These are phyloP conservation scores for Cactoblastis cactorum DNA, from an alignment of 2,888 invertebrate genomes.

Conservation along the genomic window DNA sequence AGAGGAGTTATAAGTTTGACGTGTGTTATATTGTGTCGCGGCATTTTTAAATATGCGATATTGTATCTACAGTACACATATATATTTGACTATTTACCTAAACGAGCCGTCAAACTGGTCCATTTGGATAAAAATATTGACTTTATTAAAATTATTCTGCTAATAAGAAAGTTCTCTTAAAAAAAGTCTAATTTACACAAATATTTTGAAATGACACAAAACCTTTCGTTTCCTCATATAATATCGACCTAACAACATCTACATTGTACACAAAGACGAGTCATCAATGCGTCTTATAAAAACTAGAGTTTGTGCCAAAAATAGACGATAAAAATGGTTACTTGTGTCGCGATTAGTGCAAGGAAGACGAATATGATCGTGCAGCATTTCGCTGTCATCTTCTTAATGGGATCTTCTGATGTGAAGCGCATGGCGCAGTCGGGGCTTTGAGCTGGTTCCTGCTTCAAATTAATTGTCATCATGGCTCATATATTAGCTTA, in stretches of 20 bases:
- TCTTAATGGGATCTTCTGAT: background rate
- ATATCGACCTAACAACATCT: background rate
- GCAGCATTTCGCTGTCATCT: constrained; percentile 38
- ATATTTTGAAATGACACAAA: too few relatives aligned
- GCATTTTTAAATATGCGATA: too few relatives aligned
- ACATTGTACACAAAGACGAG: constrained; percentile 25
- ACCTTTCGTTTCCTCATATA: background rate
- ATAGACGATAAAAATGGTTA: constrained; percentile 35
- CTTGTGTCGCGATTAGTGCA: constrained; percentile 38
- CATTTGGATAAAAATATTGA: too few relatives aligned
- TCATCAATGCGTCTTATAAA: background rate
- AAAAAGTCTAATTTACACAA: too few relatives aligned
- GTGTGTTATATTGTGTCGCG: too few relatives aligned
- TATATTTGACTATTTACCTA: too few relatives aligned
- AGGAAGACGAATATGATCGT: constrained; percentile 34
- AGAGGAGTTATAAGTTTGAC: too few relatives aligned
- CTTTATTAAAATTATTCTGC: too few relatives aligned
- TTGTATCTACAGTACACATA: too few relatives aligned
- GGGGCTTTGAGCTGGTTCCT: constrained; percentile 13
- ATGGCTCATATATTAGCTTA: constrained; percentile 1
- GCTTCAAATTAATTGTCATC: constrained; percentile 39
- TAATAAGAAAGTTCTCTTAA: too few relatives aligned
- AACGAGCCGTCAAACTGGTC: too few relatives aligned
- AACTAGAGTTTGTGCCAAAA: constrained; percentile 20
- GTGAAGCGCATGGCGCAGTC: background rate